A percentile compares a stretch with the other conserved stretches of the same genome.
Evolutionary conservation across 1,140 invertebrate species (phyloP).

Genomic region (Archivesica marissinica): DNA sequence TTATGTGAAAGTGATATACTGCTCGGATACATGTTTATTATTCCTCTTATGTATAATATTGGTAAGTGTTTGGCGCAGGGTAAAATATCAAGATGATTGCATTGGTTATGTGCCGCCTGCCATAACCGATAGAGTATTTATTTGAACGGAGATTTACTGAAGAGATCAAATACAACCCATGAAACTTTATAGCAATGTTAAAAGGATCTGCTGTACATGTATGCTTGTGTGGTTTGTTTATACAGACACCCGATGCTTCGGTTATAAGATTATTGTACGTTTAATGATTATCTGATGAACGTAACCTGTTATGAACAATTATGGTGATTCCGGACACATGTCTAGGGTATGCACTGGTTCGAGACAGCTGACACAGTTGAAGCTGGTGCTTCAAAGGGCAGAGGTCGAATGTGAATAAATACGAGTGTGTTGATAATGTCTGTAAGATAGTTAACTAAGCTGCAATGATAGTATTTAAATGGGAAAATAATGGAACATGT

Average conservation of each 20-base stretch:
- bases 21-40: constrained; percentile 44
- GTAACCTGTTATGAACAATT: constrained; percentile 43
- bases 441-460: too few relatives aligned
- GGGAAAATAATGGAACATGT: too few relatives aligned
- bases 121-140: constrained; percentile 34
- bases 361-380: not conserved
- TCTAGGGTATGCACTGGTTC: not conserved
- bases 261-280: constrained; percentile 19
- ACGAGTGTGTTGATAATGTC: too few relatives aligned
- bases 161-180: constrained; percentile 57
- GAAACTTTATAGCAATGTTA: constrained; percentile 54
- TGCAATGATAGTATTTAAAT: too few relatives aligned
- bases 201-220: constrained; percentile 26
- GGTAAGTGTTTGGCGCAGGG: not conserved
- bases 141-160: constrained; percentile 40
- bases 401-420: too few relatives aligned
- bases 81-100: constrained; percentile 8
- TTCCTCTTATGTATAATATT: constrained; percentile 37
- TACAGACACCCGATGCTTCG: constrained; percentile 48
- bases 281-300: constrained; percentile 52
- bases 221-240: constrained; percentile 36
- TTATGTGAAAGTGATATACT: constrained; percentile 55
- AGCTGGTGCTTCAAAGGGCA: not conserved
- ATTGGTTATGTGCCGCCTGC: not conserved
- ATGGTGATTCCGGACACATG: not conserved